Conservation (phyloP, 1,140 invertebrate genomes). For the Sinonovacula constricta region DNA sequence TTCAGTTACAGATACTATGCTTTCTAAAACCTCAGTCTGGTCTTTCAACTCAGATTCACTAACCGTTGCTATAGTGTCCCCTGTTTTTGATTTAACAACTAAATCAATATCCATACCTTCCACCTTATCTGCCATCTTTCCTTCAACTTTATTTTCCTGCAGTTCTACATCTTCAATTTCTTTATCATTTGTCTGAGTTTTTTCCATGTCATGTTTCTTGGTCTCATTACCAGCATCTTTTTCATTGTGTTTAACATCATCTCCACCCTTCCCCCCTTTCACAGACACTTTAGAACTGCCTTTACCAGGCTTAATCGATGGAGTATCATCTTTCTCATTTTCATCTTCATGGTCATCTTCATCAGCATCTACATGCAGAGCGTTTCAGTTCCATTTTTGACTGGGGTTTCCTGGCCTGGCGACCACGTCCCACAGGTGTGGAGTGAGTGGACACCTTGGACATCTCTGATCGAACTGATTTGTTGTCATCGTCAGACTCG, state of each 20-base stretch:
- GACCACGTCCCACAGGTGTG: not conserved
- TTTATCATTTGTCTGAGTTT: not conserved
- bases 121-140: not conserved
- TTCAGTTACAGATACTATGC: too few species aligned
- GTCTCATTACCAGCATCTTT: not conserved
- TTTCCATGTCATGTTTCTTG: not conserved
- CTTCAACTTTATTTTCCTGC: not conserved
- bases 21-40: too few species aligned
- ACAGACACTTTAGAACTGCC: not conserved
- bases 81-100: not conserved
- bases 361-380: slow-evolving; percentile 27
- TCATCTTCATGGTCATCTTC: slow-evolving; percentile 25
- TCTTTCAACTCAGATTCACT: too few species aligned
- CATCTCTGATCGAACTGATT: slow-evolving; percentile 13
- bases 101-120: too few species aligned
- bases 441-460: slow-evolving; percentile 25
- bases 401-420: not conserved
- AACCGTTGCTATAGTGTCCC: not conserved
- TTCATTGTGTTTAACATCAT: not conserved
- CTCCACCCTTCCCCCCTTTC: slow-evolving; percentile 9
- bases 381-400: slow-evolving; percentile 37
- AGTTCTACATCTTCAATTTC: not conserved
- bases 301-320: too few species aligned
- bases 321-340: slow-evolving; percentile 13
- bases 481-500: not conserved